phyloP scores from a whole-genome alignment of 1,140 invertebrate species.

The Ceratina australensis region DNA sequence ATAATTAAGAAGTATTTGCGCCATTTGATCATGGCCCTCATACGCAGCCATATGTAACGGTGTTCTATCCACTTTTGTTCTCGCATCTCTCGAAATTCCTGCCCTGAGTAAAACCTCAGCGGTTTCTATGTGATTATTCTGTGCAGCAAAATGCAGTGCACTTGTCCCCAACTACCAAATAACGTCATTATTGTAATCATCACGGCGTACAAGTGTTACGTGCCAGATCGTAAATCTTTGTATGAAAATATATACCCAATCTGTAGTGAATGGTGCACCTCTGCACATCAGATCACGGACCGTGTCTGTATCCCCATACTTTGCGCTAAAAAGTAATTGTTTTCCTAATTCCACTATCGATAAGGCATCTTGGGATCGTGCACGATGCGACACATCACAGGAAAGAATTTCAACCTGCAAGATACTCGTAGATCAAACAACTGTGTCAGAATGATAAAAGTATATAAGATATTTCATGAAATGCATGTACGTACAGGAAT shows the following conservation, averaged over 20 bases:
- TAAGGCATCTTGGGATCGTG: slow-evolving; percentile 71
- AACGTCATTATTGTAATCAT: not conserved
- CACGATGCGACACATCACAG: slow-evolving; percentile 66
- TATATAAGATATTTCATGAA: not conserved
- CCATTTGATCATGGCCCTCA: slow-evolving; percentile 90
- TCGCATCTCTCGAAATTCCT: slow-evolving; percentile 91
- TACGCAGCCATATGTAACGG: slow-evolving; percentile 93
- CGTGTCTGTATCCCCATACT: slow-evolving; percentile 87
- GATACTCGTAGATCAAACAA: not conserved
- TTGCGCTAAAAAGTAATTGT: slow-evolving; percentile 87
- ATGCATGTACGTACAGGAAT: slow-evolving; percentile 72
- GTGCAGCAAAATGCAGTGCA: slow-evolving; percentile 92
- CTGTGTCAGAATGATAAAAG: not conserved
- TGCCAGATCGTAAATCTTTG: not conserved
- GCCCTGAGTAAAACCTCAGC: slow-evolving; percentile 90
- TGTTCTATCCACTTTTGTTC: slow-evolving; percentile 95
- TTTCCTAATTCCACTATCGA: slow-evolving; percentile 89
- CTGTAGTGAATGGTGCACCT: slow-evolving; percentile 94
- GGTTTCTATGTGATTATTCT: slow-evolving; percentile 89
- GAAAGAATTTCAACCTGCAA: slow-evolving; percentile 73
- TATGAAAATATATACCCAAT: slow-evolving; percentile 86
- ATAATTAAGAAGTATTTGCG: slow-evolving; percentile 87
- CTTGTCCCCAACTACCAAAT: slow-evolving; percentile 89
- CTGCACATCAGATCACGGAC: slow-evolving; percentile 90
- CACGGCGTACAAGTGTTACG: not conserved